phyloP scores from a whole-genome alignment of 2,888 invertebrate genomes.

The Hypomecis punctinalis region DNA sequence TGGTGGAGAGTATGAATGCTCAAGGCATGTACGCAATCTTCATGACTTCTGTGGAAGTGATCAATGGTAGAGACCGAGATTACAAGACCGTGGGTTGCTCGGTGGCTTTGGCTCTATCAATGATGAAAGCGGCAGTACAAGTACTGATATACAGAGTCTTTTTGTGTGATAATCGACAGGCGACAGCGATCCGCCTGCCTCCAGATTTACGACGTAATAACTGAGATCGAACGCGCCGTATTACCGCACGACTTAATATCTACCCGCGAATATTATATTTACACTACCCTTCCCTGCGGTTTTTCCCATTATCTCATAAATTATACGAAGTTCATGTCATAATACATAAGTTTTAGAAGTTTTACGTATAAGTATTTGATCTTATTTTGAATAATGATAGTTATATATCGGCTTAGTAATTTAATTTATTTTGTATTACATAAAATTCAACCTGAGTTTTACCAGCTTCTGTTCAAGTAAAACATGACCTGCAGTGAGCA shows the following conservation, averaged over 20 bases:
- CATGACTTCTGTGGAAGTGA: too few relatives aligned
- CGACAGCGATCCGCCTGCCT: conserved; percentile 63
- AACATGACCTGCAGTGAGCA: too few relatives aligned
- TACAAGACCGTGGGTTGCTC: too few relatives aligned
- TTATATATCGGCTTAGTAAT: too few relatives aligned
- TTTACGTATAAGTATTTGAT: conserved; percentile 15
- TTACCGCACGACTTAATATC: conserved; percentile 48
- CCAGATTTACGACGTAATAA: conserved; percentile 75
- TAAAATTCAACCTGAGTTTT: too few relatives aligned
- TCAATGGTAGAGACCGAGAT: too few relatives aligned
- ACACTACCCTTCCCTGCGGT: conserved; percentile 37
- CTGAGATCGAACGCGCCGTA: conserved; percentile 54
- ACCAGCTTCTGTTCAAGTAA: too few relatives aligned
- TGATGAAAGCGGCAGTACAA: too few relatives aligned
- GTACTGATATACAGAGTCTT: conserved; percentile 4
- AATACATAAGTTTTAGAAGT: conserved; percentile 20
- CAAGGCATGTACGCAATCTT: too few relatives aligned
- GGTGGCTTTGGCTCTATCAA: too few relatives aligned
- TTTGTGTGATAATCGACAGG: conserved; percentile 70
- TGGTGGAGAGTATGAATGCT: too few relatives aligned
- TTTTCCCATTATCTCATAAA: conserved; percentile 37
- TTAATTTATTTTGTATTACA: too few relatives aligned
- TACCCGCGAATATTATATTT: conserved; percentile 38
- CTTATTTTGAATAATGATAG: neutral
- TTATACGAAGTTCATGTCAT: conserved; percentile 29